Base-by-base conservation (phyloP, 92 coral and sea anemone genomes). In the Palythoa heliodiscus region DNA sequence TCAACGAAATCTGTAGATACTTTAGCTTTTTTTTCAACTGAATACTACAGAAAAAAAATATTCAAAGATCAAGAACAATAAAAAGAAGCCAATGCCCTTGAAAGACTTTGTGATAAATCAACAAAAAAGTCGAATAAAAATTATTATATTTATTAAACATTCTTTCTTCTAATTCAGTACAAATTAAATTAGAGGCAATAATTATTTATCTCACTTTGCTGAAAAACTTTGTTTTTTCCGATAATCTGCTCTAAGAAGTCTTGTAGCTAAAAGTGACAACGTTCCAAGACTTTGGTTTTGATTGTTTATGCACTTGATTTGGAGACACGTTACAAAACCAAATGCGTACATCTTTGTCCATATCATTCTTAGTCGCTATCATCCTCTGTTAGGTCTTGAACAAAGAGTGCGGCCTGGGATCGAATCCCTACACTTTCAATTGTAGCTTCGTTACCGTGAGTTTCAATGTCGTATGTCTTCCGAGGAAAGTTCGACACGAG, bases 401-500 rank as follows among this genome's bases (percentile, higher is more conserved):
- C 99, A 71, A 87, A 94, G 6, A 96, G 91, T 52, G 92, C 68
- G 2, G 95, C 95, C 64, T 94, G 89, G 9, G 98, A 78, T 17
- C 89, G 89, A 57, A 94, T 91, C n/a, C 99, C 99, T 14, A 92
- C 99, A 69, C 86, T 88, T 72, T 88, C 96, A 47, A 97, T 64
- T 16, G 99, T 93, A 54, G 86, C 92, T 61, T 92, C 92, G 52
- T 86, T 89, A 16, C 89, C 82, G 54, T 82, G 71, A 12, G 88
- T 80, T 69, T 88, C 93, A 14, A 94, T 74, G 47, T 94, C 95
- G 75, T 92, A 94, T 13, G 86, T 91, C 82, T 94, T 96, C 14
- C 98, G 95, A 50, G 99, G 99, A 73, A 96, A 96, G 52, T 93
- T 93, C 15, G 99, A 91, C 66, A 93, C 95, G 5, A 96, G 93